Evolutionary conservation across 2,888 invertebrate species (phyloP).

Genomic region (Portevinia maculata): DNA sequence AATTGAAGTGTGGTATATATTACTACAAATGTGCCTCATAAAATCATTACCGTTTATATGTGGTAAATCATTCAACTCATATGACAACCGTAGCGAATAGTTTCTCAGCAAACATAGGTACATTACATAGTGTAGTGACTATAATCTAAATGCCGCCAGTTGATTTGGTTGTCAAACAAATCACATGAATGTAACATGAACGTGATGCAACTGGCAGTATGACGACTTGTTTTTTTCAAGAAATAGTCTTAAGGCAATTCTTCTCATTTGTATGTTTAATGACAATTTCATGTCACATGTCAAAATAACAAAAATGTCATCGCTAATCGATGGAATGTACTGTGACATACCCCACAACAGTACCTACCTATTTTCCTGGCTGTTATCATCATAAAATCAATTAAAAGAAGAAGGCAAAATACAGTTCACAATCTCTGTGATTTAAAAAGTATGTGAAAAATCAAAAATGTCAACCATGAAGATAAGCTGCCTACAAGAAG

Average conservation of each 20-base stretch:
- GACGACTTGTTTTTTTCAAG: slow-evolving; percentile 10
- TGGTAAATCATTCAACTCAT: slow-evolving; percentile 17
- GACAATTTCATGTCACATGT: slow-evolving; percentile 21
- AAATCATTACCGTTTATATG: slow-evolving; percentile 8
- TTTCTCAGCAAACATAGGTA: slow-evolving; percentile 27
- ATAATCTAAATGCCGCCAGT: slow-evolving; percentile 11
- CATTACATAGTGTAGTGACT: slow-evolving; percentile 16
- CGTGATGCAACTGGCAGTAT: slow-evolving; percentile 37
- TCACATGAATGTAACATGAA: slow-evolving; percentile 37
- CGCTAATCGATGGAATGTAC: slow-evolving; percentile 3
- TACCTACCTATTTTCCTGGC: not conserved
- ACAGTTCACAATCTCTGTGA: slow-evolving; percentile 22
- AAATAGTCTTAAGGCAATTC: slow-evolving; percentile 8
- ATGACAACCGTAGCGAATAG: slow-evolving; percentile 24
- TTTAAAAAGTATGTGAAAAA: slow-evolving; percentile 17
- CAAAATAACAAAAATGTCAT: not conserved
- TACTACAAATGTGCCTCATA: no score
- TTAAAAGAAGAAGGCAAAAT: slow-evolving; percentile 5
- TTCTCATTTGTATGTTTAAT: slow-evolving; percentile 20
- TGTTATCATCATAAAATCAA: slow-evolving; percentile 8
- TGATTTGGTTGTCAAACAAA: slow-evolving; percentile 39
- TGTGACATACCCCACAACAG: no score
- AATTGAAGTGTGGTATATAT: slow-evolving; percentile 9
- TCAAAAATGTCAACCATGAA: not conserved
- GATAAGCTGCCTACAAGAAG: slow-evolving; percentile 32